Percentiles rank a stretch among this genome's conserved stretches.
These are phyloP conservation scores for Scomber colias DNA, from an alignment of 2,113 vertebrate species.

Conservation along the genomic window DNA sequence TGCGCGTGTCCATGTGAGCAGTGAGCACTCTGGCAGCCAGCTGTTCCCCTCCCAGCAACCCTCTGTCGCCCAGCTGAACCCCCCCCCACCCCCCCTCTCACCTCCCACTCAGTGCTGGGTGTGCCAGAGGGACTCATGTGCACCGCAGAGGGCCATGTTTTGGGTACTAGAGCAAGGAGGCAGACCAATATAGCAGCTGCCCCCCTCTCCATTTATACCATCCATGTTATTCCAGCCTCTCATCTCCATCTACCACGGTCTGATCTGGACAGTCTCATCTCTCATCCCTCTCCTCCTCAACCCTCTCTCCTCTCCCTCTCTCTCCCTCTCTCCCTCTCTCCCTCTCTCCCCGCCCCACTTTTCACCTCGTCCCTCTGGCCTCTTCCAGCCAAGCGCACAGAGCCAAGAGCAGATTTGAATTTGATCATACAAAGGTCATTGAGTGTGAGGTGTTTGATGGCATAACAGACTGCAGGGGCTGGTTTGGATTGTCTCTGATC, in stretches of 20 bases:
- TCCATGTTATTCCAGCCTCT: conserved; percentile 57
- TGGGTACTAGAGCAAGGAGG: conserved; percentile 64
- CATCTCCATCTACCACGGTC: conserved; percentile 48
- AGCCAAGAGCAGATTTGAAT: conserved; percentile 32
- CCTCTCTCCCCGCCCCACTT: conserved; percentile 10
- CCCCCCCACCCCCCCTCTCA: background rate
- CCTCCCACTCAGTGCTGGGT: conserved; percentile 43
- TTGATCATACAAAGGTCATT: conserved; percentile 39
- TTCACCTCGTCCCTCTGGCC: conserved; percentile 5
- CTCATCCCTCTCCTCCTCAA: background rate
- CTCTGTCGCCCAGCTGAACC: conserved; percentile 78
- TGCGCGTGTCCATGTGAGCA: conserved; percentile 21
- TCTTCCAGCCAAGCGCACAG: background rate
- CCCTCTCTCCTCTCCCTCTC: background rate
- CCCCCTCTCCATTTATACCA: conserved; percentile 53
- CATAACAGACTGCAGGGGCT: conserved; percentile 36
- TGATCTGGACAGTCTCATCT: conserved; percentile 43
- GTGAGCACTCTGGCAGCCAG: conserved; percentile 77
- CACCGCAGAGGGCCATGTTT: conserved; percentile 73
- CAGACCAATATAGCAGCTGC: conserved; percentile 78
- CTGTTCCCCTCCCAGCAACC: conserved; percentile 79
- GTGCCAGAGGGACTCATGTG: conserved; percentile 83
- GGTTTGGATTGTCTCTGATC: conserved; percentile 38
- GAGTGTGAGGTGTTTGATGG: conserved; percentile 46
- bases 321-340: background rate